Conservation (phyloP, 2,797 vertebrate genomes). For the Borostomias antarcticus region DNA sequence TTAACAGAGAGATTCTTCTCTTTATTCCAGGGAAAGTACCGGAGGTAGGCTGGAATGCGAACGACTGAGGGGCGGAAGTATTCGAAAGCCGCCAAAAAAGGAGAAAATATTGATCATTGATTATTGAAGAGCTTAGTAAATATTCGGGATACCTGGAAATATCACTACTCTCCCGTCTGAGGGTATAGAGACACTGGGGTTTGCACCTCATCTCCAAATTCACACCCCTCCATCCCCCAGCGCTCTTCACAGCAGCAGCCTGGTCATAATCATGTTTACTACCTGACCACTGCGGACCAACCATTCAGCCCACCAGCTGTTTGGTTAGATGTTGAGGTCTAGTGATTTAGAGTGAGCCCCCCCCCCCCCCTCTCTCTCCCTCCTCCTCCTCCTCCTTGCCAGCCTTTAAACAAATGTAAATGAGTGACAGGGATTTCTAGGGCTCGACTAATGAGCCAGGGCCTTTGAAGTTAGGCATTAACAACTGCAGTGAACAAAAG, state of each 20-base stretch:
- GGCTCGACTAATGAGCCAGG: constrained; percentile 82
- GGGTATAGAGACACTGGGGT: constrained; percentile 14
- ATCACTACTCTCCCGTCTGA: constrained; percentile 3
- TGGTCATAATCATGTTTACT: constrained; percentile 44
- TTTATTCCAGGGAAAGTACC: constrained; percentile 36
- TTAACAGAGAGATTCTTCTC: constrained; percentile 72
- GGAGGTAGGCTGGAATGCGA: constrained; percentile 2
- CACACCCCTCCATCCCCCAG: constrained; percentile 44
- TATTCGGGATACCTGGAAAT: constrained; percentile 37
- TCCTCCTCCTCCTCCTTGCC: constrained; percentile 12
- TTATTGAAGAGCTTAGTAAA: constrained; percentile 31
- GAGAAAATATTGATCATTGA: too few relatives aligned
- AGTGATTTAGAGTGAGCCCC: constrained; percentile 75
- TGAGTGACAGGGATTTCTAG: constrained; percentile 83
- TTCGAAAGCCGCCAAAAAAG: constrained; percentile 12
- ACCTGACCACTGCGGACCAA: constrained; percentile 68
- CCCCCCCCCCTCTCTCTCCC: constrained; percentile 57
- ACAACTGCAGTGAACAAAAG: constrained; percentile 83
- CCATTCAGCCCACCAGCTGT: constrained; percentile 49
- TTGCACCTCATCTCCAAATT: constrained; percentile 42
- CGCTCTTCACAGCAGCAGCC: not conserved
- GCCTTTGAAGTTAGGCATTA: constrained; percentile 85
- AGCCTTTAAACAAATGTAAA: constrained; percentile 82
- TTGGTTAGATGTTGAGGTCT: constrained; percentile 73
- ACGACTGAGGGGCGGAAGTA: constrained; percentile 40